Evolutionary conservation across 1,140 invertebrate genomes (phyloP).

Genomic region (Papilio machaon): DNA sequence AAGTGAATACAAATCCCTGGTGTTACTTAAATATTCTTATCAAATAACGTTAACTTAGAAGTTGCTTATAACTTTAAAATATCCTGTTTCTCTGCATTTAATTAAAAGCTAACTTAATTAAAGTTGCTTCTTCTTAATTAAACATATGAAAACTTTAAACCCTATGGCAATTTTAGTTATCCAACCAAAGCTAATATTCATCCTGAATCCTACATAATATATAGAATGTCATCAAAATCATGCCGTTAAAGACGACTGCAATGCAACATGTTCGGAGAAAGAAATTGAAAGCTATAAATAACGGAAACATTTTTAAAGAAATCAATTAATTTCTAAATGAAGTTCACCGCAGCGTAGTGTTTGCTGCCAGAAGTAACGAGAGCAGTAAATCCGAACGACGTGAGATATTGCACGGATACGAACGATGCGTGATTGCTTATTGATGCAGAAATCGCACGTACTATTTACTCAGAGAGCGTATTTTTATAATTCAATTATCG

Average conservation of each 20-base stretch:
- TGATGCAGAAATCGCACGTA: conserved; percentile 15
- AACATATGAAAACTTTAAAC: neutral
- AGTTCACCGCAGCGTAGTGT: conserved; percentile 1
- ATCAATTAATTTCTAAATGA: conserved; percentile 23
- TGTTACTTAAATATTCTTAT: neutral
- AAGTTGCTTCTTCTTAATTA: neutral
- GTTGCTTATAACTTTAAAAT: conserved; percentile 10
- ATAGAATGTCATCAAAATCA: neutral
- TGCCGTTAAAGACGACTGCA: neutral
- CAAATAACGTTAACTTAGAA: neutral
- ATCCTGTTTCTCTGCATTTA: neutral
- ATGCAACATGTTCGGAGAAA: neutral
- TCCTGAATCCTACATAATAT: too few species aligned
- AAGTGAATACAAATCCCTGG: neutral
- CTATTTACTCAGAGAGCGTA: conserved; percentile 21
- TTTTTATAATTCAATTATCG: conserved; percentile 34
- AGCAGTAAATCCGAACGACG: conserved; percentile 26
- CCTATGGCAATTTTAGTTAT: neutral
- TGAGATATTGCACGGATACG: conserved; percentile 23
- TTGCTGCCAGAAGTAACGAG: conserved; percentile 11
- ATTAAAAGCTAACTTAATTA: conserved; percentile 29
- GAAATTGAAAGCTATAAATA: neutral
- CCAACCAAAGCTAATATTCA: too few species aligned
- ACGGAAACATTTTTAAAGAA: neutral
- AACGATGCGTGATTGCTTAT: conserved; percentile 36